Evolutionary conservation across 2,888 invertebrate genomes (phyloP).

Genomic region (Thymelicus acteon): DNA sequence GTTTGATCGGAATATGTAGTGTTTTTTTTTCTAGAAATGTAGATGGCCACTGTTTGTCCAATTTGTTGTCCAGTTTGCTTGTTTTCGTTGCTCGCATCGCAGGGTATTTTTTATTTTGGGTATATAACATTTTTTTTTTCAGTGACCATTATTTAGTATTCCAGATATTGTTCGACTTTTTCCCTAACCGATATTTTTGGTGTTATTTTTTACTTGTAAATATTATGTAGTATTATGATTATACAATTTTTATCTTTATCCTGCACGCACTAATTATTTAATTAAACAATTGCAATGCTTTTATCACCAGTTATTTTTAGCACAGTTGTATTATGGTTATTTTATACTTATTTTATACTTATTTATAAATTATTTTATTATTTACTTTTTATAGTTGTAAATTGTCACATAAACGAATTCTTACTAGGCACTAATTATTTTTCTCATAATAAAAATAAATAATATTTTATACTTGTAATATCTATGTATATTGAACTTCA

Average conservation of each 20-base stretch:
- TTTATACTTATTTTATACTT: not conserved
- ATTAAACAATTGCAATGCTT: not conserved
- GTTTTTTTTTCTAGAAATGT: not conserved
- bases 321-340: not conserved
- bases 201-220: too few species aligned
- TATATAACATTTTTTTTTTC: not conserved
- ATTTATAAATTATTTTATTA: not conserved
- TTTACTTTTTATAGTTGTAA: too few species aligned
- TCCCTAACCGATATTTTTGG: too few species aligned
- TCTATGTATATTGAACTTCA: too few species aligned
- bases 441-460: too few species aligned
- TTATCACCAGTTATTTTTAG: not conserved
- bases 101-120: not conserved
- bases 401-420: too few species aligned
- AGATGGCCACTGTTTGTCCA: not conserved
- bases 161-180: not conserved
- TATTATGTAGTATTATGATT: not conserved
- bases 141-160: not conserved
- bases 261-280: not conserved
- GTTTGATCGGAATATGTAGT: not conserved
- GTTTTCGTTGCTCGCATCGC: not conserved
- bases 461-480: too few species aligned
- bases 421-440: too few species aligned
- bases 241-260: not conserved
- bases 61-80: not conserved